These are phyloP conservation scores for Oceanites oceanicus DNA, from an alignment of 2,113 vertebrate species.

Conservation along the genomic window DNA sequence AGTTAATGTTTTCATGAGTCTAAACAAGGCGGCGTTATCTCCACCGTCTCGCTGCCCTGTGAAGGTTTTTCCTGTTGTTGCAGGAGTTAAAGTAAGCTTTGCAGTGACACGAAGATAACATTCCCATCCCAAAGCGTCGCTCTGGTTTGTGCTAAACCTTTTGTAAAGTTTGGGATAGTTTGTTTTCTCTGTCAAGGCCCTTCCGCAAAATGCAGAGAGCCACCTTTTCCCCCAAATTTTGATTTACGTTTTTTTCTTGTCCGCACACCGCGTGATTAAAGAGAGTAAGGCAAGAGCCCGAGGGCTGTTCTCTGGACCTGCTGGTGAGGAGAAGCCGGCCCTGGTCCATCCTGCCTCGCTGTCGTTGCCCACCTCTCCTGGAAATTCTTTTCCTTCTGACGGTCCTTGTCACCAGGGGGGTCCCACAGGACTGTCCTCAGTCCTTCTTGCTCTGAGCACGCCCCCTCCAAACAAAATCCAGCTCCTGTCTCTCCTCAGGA, in stretches of 20 bases:
- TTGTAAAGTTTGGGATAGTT: background rate
- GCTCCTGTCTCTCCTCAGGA: rapidly evolving
- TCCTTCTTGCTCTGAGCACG: rapidly evolving
- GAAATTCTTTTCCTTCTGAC: background rate
- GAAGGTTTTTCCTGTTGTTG: background rate
- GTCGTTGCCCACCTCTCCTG: background rate
- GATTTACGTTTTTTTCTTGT: background rate
- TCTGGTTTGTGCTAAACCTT: background rate
- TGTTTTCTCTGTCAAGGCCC: rapidly evolving
- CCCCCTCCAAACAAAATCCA: background rate
- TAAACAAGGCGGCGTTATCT: background rate
- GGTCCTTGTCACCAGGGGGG: background rate
- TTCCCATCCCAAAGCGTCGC: rapidly evolving
- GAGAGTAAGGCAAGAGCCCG: background rate
- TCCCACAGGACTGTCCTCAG: rapidly evolving
- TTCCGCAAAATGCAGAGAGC: rapidly evolving
- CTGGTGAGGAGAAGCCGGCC: background rate
- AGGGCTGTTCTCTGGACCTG: background rate
- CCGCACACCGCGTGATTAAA: rapidly evolving
- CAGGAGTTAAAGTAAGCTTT: background rate
- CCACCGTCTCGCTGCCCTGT: rapidly evolving
- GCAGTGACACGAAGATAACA: rapidly evolving
- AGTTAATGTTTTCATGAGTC: background rate
- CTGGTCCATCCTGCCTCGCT: background rate
- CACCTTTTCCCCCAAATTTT: background rate